phyloP scores from a whole-genome alignment of 2,113 vertebrate species.

The Aptenodytes forsteri region DNA sequence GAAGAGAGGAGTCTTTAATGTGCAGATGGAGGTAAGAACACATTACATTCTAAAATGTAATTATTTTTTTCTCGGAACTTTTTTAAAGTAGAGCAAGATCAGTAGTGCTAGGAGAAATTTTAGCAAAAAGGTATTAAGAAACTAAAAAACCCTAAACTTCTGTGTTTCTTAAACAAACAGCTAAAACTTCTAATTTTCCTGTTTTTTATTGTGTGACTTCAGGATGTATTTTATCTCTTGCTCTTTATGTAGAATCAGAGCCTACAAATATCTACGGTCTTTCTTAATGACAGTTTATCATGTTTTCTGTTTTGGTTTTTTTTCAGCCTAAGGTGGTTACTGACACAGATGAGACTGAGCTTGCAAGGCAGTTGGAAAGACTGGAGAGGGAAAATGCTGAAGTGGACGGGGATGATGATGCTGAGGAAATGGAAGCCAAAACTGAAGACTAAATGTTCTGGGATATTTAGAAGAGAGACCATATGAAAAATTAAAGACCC shows the following conservation, averaged over 20 bases:
- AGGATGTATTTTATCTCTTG: background rate
- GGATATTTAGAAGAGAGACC: slow-evolving; percentile 15
- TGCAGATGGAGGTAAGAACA: slow-evolving; percentile 93
- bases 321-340: slow-evolving; percentile 96
- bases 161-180: background rate
- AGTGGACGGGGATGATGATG: slow-evolving; percentile 96
- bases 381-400: slow-evolving; percentile 96
- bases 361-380: slow-evolving; percentile 93
- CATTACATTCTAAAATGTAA: background rate
- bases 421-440: slow-evolving; percentile 97
- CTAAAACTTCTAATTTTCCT: background rate
- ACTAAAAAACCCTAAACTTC: background rate
- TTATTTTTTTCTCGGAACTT: background rate
- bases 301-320: background rate
- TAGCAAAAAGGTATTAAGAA: background rate
- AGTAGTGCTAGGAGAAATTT: background rate
- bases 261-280: background rate
- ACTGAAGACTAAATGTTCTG: slow-evolving; percentile 84
- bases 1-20: slow-evolving; percentile 96
- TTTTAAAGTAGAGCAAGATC: background rate
- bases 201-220: background rate
- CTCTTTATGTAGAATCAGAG: background rate
- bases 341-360: slow-evolving; percentile 96
- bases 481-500: slow-evolving; percentile 23
- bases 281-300: background rate